Base-by-base conservation (phyloP, 2,888 invertebrate genomes). In the Pachymerium ferrugineum region DNA sequence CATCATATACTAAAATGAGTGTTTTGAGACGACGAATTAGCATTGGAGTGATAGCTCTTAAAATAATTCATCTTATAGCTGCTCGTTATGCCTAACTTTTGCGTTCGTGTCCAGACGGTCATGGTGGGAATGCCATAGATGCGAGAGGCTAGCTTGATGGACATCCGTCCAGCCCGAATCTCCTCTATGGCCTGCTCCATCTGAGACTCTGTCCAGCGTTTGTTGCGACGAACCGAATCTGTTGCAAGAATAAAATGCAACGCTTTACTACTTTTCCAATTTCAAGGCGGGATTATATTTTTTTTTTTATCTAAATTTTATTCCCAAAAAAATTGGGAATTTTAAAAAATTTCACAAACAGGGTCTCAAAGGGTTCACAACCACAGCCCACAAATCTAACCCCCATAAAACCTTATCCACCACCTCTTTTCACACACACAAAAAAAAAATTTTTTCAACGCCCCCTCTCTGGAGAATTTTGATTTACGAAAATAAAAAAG, bases 71-170 rank as follows among this genome's bases (percentile, higher is more conserved):
- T 67, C 19, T 62, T 62, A 67, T 67, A 73, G 33, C 29, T 30
- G 42, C 73, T 73, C 38, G 33, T 29, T 70, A 74, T 74, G 73
- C 73, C 73, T 29, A 73, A 62, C 67, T 73, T 73, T 73, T 73
- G 73, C 35, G 73, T 73, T 4, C 73, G 62, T 33, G 73, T 73
- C 73, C 73, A 73, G 19, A 73, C 62, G 38, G 73, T 73, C 73
- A 73, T 73, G 62, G 73, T 73, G 67, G 73, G 73, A 62, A 73
- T 73, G 73, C 73, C 67, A 67, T 31, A 73, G 16, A 73, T 28
- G 30, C 73, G 73, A 73, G 73, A 62, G 30, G 73, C 73, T 33
- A 73, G 62, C 73, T 73, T 73, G 73, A 73, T 73, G 62, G 73
- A 73, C 73, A 73, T 73, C 73, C 28, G 35, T 33, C 73, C 73